phyloP scores from a whole-genome alignment of 37 sponge, comb jelly and placozoan genomes.

The Axinella damicornis region DNA sequence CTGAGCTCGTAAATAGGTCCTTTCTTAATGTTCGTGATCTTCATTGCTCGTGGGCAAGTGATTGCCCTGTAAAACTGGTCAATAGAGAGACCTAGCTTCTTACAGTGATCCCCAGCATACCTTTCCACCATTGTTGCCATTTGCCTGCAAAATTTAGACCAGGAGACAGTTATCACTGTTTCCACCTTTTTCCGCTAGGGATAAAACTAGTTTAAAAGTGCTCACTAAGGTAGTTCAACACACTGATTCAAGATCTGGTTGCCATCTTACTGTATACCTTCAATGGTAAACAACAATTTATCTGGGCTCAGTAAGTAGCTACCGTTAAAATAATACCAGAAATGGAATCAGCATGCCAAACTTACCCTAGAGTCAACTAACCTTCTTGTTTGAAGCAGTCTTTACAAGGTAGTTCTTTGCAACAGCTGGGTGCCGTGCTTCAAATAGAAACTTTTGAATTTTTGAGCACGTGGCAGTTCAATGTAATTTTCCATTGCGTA shows the following conservation, averaged over 20 bases:
- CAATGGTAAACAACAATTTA: background rate
- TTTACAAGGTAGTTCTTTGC: too few species aligned
- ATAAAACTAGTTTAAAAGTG: background rate
- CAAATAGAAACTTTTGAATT: too few species aligned
- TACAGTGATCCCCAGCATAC: background rate
- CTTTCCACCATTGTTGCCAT: background rate
- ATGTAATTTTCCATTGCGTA: too few species aligned
- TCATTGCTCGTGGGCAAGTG: background rate
- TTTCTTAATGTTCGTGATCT: background rate
- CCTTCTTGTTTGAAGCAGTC: background rate
- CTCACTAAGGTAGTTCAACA: too few species aligned
- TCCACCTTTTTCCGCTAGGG: background rate
- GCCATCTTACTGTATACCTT: too few species aligned
- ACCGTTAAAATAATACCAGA: constrained; percentile 1
- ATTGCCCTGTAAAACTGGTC: background rate
- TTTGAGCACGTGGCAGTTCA: too few species aligned
- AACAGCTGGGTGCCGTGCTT: too few species aligned
- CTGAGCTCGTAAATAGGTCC: background rate
- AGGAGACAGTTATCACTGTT: background rate
- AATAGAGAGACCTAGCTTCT: background rate
- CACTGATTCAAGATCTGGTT: too few species aligned
- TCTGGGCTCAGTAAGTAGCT: background rate
- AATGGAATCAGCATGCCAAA: background rate
- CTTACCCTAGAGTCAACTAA: background rate
- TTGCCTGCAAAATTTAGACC: background rate